Conservation (phyloP, 2,113 vertebrate genomes). For the Camelus dromedarius region DNA sequence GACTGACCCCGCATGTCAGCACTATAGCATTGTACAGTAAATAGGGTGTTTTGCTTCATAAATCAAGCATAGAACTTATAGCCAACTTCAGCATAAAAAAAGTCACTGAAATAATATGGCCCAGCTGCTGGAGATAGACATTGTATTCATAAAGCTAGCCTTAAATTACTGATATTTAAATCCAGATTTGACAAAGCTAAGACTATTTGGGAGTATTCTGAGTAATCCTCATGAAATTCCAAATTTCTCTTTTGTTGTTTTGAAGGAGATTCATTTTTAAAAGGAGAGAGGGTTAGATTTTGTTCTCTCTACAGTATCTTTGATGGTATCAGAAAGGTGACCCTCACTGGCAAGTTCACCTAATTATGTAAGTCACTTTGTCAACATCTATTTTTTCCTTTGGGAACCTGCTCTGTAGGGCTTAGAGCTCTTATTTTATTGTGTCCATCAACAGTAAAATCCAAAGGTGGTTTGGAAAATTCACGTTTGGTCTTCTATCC, state of each 20-base stretch:
- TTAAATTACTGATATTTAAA: constrained; percentile 84
- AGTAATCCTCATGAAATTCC: constrained; percentile 82
- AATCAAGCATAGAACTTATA: constrained; percentile 84
- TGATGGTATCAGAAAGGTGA: constrained; percentile 62
- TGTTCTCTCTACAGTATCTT: background rate
- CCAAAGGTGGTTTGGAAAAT: constrained; percentile 67
- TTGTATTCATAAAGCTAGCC: constrained; percentile 80
- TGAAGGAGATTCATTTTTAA: constrained; percentile 62
- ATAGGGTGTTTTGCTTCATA: constrained; percentile 85
- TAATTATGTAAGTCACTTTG: constrained; percentile 64
- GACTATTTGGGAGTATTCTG: constrained; percentile 75
- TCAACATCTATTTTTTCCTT: constrained; percentile 57
- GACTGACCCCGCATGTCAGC: constrained; percentile 82
- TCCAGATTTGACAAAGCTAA: constrained; percentile 81
- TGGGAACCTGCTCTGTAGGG: constrained; percentile 23
- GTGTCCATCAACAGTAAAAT: constrained; percentile 45
- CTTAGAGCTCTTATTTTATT: constrained; percentile 25
- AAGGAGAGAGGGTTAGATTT: constrained; percentile 42
- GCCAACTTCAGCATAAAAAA: constrained; percentile 84
- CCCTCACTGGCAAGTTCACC: background rate
- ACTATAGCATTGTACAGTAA: constrained; percentile 81
- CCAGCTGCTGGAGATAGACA: constrained; percentile 82
- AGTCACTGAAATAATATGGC: constrained; percentile 82
- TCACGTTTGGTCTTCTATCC: constrained; percentile 63
- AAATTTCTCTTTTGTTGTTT: constrained; percentile 77